A percentile compares a stretch with the other conserved stretches of the same genome.
Evolutionary conservation across 2,888 invertebrate species (phyloP).

Genomic region (Pediacus dermestoides): DNA sequence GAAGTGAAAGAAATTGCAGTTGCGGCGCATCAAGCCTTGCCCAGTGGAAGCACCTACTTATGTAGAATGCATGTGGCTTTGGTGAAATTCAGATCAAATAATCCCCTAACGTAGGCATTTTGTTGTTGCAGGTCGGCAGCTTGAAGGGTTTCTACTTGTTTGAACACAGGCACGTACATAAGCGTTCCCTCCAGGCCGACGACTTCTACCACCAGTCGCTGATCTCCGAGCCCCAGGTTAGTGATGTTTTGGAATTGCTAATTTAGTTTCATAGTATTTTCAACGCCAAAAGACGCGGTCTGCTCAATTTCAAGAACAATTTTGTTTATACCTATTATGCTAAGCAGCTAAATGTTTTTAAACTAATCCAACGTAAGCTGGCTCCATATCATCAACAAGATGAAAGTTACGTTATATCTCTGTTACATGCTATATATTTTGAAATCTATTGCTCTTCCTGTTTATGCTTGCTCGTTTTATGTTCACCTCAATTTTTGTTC

Average conservation of each 20-base stretch:
- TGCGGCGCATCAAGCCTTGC: constrained; percentile 1
- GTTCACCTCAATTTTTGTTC: too few species aligned
- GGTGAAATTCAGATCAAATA: constrained; percentile 5
- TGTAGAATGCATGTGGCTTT: not conserved
- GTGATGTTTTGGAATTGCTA: constrained; percentile 34
- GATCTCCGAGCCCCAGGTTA: constrained; percentile 73
- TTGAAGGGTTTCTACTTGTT: constrained; percentile 82
- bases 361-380: too few species aligned
- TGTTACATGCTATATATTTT: too few species aligned
- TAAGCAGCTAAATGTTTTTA: constrained; percentile 21
- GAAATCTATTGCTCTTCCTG: too few species aligned
- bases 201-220: constrained; percentile 75
- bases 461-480: too few species aligned
- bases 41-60: constrained; percentile 1
- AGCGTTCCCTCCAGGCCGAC: constrained; percentile 76
- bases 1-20: not conserved
- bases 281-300: constrained; percentile 3
- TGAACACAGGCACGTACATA: constrained; percentile 79
- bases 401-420: too few species aligned
- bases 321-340: constrained; percentile 22
- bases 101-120: constrained; percentile 5
- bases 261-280: constrained; percentile 19
- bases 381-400: too few species aligned
- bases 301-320: constrained; percentile 19
- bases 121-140: constrained; percentile 80